phyloP scores from a whole-genome alignment of 2,888 invertebrate genomes.

The Hirtodrosophila confusa region DNA sequence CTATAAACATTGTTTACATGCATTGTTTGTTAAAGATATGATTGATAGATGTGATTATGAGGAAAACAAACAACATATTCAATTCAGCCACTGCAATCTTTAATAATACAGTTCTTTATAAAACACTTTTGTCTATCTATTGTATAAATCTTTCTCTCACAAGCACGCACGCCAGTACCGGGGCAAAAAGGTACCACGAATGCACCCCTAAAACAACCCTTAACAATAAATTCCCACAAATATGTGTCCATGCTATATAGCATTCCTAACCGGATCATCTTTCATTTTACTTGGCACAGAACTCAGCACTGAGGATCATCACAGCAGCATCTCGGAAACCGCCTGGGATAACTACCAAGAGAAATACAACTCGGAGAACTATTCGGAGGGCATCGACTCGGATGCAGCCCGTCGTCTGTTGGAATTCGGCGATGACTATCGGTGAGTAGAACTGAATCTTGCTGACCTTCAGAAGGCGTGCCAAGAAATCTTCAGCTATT shows the following conservation, averaged over 20 bases:
- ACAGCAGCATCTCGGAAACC: slow-evolving; percentile 93
- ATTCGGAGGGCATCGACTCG: slow-evolving; percentile 93
- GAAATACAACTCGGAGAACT: slow-evolving; percentile 95
- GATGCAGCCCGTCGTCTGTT: slow-evolving; percentile 92
- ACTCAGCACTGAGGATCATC: slow-evolving; percentile 89
- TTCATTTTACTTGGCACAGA: slow-evolving; percentile 80
- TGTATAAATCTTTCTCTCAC: slow-evolving; percentile 63
- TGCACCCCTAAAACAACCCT: slow-evolving; percentile 40
- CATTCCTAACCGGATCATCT: background rate
- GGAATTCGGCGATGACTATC: slow-evolving; percentile 96
- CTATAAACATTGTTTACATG: too few species aligned
- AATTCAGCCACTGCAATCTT: too few species aligned
- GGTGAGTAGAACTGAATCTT: slow-evolving; percentile 81
- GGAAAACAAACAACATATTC: too few species aligned
- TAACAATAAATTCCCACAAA: background rate
- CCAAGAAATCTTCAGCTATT: slow-evolving; percentile 25
- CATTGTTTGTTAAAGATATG: too few species aligned
- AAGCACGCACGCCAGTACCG: slow-evolving; percentile 83
- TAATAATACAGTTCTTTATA: too few species aligned
- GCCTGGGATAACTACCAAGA: slow-evolving; percentile 99
- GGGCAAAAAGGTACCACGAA: slow-evolving; percentile 77
- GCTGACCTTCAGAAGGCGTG: slow-evolving; percentile 17
- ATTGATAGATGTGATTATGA: too few species aligned
- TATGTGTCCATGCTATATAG: background rate
- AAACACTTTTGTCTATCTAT: slow-evolving; percentile 22